Evolutionary conservation across 2,113 vertebrate genomes (phyloP).

Genomic region (Promerops cafer): DNA sequence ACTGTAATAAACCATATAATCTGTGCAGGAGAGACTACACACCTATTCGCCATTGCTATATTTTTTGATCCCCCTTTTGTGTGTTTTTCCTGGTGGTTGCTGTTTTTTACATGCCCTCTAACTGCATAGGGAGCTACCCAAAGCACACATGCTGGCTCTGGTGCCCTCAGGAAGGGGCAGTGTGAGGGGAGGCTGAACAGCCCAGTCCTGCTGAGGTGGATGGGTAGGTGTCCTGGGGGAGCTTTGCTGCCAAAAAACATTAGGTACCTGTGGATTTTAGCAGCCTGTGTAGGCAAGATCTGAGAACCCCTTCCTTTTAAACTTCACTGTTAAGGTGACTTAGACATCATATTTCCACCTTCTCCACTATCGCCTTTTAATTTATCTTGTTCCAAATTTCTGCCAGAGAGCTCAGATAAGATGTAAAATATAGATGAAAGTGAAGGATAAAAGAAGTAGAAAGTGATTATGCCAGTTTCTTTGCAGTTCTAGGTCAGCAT

Average conservation of each 20-base stretch:
- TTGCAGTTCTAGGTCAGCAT: neutral
- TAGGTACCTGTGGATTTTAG: neutral
- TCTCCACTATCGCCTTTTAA: neutral
- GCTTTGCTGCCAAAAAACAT: neutral
- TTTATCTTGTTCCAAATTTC: neutral
- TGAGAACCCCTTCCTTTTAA: neutral
- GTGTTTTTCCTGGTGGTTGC: neutral
- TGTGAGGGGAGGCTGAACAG: neutral
- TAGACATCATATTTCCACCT: neutral
- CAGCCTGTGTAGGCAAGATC: neutral
- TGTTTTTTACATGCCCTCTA: neutral
- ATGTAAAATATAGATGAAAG: neutral
- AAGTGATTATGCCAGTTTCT: neutral
- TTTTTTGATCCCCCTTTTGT: neutral
- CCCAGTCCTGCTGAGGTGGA: neutral
- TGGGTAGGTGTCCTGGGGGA: neutral
- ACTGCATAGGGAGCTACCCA: accelerated
- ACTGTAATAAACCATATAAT: neutral
- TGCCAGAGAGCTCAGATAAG: neutral
- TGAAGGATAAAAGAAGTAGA: neutral
- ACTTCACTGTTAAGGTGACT: neutral
- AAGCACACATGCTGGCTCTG: accelerated
- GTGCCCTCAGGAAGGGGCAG: accelerated
- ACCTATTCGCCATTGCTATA: neutral
- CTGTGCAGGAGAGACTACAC: neutral